phyloP scores from a whole-genome alignment of 2,113 vertebrate species.

The Lutjanus erythropterus region DNA sequence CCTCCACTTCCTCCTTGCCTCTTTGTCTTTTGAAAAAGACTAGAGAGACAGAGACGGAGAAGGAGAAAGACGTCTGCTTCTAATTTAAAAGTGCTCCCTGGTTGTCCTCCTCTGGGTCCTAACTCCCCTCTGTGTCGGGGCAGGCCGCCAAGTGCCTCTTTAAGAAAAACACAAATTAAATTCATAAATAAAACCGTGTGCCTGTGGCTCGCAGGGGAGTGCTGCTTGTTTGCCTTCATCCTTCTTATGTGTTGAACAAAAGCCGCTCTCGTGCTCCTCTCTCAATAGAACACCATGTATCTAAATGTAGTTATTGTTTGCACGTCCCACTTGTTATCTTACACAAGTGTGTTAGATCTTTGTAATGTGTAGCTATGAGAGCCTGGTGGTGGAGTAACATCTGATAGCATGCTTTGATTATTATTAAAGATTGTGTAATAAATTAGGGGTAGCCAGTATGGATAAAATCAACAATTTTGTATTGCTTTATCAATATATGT shows the following conservation, averaged over 20 bases:
- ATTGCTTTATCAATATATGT: conserved; percentile 1
- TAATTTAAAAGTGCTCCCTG: conserved; percentile 80
- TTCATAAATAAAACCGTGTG: conserved; percentile 72
- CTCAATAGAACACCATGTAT: conserved; percentile 1
- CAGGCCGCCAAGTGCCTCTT: conserved; percentile 61
- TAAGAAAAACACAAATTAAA: conserved; percentile 75
- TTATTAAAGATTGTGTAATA: background rate
- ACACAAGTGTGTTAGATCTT: background rate
- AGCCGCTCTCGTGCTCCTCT: background rate
- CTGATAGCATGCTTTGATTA: background rate
- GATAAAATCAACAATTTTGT: background rate
- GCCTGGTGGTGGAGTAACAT: background rate
- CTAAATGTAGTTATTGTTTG: conserved; percentile 13
- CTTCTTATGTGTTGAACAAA: conserved; percentile 12
- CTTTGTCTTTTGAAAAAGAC: conserved; percentile 57
- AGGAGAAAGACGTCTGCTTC: conserved; percentile 79
- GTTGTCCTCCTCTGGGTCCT: conserved; percentile 80
- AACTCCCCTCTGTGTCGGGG: conserved; percentile 68
- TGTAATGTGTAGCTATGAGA: background rate
- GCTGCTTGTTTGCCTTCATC: conserved; percentile 42
- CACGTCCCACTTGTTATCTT: background rate
- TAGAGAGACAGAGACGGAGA: conserved; percentile 24
- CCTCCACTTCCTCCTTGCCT: conserved; percentile 36
- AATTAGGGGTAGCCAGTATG: background rate
- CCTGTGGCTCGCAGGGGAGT: conserved; percentile 60